Evolutionary conservation across 2,888 invertebrate genomes (phyloP).

Genomic region (Orthosia cruda): DNA sequence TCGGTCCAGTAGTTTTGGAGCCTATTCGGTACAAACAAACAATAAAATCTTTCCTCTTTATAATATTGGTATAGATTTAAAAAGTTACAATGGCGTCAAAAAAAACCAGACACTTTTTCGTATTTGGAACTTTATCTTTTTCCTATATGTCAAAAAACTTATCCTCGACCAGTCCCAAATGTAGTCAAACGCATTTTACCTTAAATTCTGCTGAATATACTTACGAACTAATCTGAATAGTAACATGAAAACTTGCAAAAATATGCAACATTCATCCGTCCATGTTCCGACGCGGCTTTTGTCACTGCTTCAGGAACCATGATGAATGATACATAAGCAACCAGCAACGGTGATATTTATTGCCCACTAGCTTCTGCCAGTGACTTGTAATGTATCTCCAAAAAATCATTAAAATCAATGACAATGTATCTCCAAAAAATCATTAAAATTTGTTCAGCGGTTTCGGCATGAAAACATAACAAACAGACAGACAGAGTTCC

Average conservation of each 20-base stretch:
- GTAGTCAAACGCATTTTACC: background rate
- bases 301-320: slow-evolving; percentile 4
- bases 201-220: slow-evolving; percentile 3
- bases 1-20: no score
- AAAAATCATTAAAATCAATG: no score
- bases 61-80: no score
- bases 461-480: no score
- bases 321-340: slow-evolving; percentile 17
- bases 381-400: no score
- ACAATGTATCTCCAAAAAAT: no score
- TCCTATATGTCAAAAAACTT: background rate
- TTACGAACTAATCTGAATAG: slow-evolving; percentile 17
- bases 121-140: background rate
- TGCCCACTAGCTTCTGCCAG: background rate
- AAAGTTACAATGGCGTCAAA: no score
- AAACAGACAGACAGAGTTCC: no score
- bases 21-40: no score
- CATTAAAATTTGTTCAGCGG: no score
- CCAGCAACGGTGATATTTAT: slow-evolving; percentile 8
- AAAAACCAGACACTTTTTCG: background rate
- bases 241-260: slow-evolving; percentile 26
- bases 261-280: slow-evolving; percentile 29
- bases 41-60: no score
- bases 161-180: background rate
- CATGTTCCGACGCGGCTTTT: background rate